Evolutionary conservation across 2,113 vertebrate species (phyloP), one percentile per base, ranked within the genome.

Genomic region (Ptilorrhoa leucosticta): DNA sequence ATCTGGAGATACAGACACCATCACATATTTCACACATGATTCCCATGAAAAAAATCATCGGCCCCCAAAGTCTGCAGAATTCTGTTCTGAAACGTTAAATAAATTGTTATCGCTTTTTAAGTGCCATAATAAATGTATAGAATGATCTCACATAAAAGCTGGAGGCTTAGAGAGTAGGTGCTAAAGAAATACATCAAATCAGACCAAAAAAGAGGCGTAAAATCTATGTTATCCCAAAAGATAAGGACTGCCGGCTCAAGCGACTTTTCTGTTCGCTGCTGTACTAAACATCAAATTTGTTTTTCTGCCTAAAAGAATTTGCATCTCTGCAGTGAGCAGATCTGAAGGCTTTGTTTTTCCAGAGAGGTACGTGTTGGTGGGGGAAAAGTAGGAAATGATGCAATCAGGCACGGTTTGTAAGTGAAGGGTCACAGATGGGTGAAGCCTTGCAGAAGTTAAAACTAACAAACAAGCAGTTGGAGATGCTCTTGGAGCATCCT

Each of bases 221-320:
- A 96, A 93, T 94, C 64, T 65, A 39, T 35, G 60, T 90, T 92
- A 88, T 85, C 66, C 70, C 42, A 1, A 15, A 90, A 94, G 76
- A 95, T 53, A 89, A 92, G 64, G 68, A 71, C 84, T 95, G 87
- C 60, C 0, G 6, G 87, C 90, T 94, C 70, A 63, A 93, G 63
- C 0, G 2, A 63, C 75, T 90, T 90, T 77, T 73, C 56, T 88
- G 50, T 58, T 94, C 90, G 75, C 87, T 86, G 60, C 71, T 73
- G 70, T 80, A 60, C 63, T 92, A 66, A 94, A 85, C 71, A 88
- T 93, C 79, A 83, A 51, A 94, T 80, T 83, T 1, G 0, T 72
- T 66, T 93, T 86, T 83, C 82, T 96, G 91, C 82, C 84, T 86
- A 81, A 90, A 93, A 94, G 54, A 87, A 95, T 96, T 77, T 95